A percentile compares a stretch with the other conserved stretches of the same genome.
phyloP scores from a whole-genome alignment of 2,113 vertebrate genomes.

The Leucopsar rothschildi region DNA sequence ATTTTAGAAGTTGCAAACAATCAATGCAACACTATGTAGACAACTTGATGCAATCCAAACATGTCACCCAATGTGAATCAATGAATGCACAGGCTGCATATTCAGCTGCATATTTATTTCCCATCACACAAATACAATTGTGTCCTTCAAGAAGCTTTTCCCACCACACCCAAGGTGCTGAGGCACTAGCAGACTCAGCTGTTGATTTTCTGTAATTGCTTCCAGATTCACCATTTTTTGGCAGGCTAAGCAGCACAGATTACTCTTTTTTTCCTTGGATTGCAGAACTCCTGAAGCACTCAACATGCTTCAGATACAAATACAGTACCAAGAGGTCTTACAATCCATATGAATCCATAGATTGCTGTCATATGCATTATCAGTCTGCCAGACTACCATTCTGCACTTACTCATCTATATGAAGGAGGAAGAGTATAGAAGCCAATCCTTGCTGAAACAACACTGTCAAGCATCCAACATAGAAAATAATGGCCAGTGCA shows the following conservation, averaged over 20 bases:
- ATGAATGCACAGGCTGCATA: not conserved
- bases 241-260: not conserved
- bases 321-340: not conserved
- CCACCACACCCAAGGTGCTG: not conserved
- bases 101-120: not conserved
- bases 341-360: not conserved
- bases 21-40: rapidly evolving
- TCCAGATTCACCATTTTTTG: not conserved
- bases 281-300: not conserved
- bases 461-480: not conserved
- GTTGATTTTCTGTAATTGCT: not conserved
- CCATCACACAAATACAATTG: not conserved
- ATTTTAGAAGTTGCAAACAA: not conserved
- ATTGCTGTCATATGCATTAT: rapidly evolving
- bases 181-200: not conserved
- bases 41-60: not conserved
- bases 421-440: not conserved
- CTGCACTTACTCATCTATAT: not conserved
- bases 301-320: not conserved
- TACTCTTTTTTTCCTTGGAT: not conserved
- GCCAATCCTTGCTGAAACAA: not conserved
- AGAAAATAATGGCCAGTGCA: not conserved
- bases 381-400: not conserved
- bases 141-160: not conserved
- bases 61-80: not conserved